Evolutionary conservation across 1,140 invertebrate genomes (phyloP).

Genomic region (Ceratina australensis): DNA sequence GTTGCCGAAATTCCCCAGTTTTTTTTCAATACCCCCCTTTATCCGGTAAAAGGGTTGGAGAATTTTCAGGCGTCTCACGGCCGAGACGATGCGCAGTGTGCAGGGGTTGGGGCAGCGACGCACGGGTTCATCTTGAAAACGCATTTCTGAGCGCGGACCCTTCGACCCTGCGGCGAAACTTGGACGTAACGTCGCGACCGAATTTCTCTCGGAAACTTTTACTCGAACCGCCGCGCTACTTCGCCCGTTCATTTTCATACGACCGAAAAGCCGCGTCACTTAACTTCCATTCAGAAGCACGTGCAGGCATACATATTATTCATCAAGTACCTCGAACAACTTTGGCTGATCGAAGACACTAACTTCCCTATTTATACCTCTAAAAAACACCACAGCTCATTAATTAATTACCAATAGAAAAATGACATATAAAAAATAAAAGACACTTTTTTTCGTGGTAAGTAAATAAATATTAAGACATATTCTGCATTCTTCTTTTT

Average conservation of each 20-base stretch:
- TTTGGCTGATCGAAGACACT: no score
- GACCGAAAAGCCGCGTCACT: constrained; percentile 45
- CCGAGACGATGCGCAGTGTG: no score
- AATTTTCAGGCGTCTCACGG: constrained; percentile 43
- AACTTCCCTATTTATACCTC: no score
- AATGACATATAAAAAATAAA: no score
- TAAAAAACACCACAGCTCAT: no score
- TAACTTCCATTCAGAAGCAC: constrained; percentile 24
- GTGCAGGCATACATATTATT: not conserved
- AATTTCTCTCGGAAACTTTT: constrained; percentile 58
- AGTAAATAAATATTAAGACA: no score
- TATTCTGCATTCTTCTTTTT: no score
- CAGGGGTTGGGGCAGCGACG: not conserved
- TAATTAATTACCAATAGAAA: no score
- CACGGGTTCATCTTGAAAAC: constrained; percentile 55
- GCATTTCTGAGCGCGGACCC: constrained; percentile 51
- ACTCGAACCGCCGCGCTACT: constrained; percentile 42
- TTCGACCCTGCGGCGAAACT: constrained; percentile 52
- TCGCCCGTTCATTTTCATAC: constrained; percentile 58
- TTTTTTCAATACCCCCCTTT: constrained; percentile 60
- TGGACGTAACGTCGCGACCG: constrained; percentile 43
- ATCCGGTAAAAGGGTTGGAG: constrained; percentile 52
- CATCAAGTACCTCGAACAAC: no score
- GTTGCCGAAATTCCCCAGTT: constrained; percentile 31
- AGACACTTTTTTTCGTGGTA: no score